A percentile compares a stretch with the other conserved stretches of the same genome.
Conservation (phyloP, 2,113 vertebrate genomes). For the Macquaria australasica region DNA sequence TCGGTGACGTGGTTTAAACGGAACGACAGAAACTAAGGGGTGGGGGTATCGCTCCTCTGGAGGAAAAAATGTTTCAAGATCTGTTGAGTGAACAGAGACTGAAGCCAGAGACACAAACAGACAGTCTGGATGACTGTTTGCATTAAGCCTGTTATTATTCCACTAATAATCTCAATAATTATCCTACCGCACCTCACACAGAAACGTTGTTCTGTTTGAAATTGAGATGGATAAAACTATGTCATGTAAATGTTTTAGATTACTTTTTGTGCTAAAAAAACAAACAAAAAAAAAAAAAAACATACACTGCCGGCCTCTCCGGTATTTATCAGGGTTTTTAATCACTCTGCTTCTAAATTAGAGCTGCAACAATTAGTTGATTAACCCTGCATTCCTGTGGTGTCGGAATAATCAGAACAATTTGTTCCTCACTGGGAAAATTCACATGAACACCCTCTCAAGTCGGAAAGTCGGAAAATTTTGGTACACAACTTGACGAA, state of each 20-base stretch:
- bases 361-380: background rate
- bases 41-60: background rate
- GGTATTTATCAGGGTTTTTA: background rate
- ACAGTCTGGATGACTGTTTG: background rate
- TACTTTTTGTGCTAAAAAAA: background rate
- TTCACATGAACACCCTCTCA: too few relatives aligned
- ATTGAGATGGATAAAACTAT: background rate
- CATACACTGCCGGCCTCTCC: too few relatives aligned
- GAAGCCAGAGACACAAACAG: background rate
- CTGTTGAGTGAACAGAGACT: background rate
- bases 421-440: too few relatives aligned
- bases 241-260: background rate
- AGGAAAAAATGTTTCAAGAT: slow-evolving; percentile 1
- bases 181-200: background rate
- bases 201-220: background rate
- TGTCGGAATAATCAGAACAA: too few relatives aligned
- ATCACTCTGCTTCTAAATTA: background rate
- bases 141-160: background rate
- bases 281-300: background rate
- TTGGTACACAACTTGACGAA: too few relatives aligned
- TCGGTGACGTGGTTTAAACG: slow-evolving; percentile 28
- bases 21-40: slow-evolving; percentile 32
- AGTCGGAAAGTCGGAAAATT: too few relatives aligned
- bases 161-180: background rate
- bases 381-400: background rate